Base-by-base conservation (phyloP, 1,140 invertebrate species). In the Drosophila arizonae region DNA sequence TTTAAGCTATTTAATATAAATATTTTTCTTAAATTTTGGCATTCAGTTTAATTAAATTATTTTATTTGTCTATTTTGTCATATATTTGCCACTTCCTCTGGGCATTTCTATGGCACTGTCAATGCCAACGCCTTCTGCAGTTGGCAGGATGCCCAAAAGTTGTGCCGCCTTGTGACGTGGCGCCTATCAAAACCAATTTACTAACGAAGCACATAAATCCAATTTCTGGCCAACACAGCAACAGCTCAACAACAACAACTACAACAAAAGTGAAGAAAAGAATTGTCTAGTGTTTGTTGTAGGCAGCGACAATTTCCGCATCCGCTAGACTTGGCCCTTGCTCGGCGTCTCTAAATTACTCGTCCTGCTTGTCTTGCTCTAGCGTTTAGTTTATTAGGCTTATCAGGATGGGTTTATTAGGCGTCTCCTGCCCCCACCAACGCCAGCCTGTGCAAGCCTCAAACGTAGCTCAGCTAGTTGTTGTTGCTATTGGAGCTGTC, bases 171-270 rank as follows among this genome's bases (percentile, higher is more conserved):
- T 65, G 71, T 79, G 72, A 79, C 72, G 82, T 73, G 80, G 79
- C 79, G 84, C 82, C 84, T 88, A 88, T 88, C 84, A 88, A 85
- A 89, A 89, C 85, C 84, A 88, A 88, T 88, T 88, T 88, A 88
- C 84, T 88, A 88, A 88, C 84, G 84, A 88, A 88, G 77, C 84
- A 88, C 84, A 88, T 88, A 88, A 88, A 88, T 89, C 80, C 84
- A 88, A 88, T 88, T 88, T 88, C 77, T 88, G 85, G 74, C 69
- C 70, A 75, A 71, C 77, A 76, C 57, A 72, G 45, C 54, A 63
- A 13, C 17, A 33, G 26, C 36, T 55, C 67, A 61, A 43, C 61
- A 58, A 46, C 56, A 68, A 43, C 39, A 74, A 43, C 41, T 60
- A 43, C 24, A 58, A 48, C 43, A 17, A 17, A 3, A 17, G n/a